Evolutionary conservation across 2,113 vertebrate genomes (phyloP).

Genomic region (Myrmecophaga tridactyla): DNA sequence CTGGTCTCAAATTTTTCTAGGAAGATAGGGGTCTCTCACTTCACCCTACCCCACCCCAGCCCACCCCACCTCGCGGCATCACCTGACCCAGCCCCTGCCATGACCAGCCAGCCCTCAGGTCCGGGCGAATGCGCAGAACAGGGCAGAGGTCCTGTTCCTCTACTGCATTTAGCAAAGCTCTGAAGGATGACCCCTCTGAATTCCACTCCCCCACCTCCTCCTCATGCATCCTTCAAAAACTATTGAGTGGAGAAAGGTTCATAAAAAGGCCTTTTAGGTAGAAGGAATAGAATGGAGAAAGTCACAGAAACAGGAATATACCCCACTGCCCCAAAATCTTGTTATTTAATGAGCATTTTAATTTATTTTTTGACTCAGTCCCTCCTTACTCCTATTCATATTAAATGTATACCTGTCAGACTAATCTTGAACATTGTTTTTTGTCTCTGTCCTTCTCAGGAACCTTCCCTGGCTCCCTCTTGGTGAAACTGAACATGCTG

Average conservation of each 20-base stretch:
- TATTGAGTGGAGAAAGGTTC: neutral
- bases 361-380: neutral
- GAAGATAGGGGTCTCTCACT: neutral
- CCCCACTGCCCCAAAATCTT: neutral
- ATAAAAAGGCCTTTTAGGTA: neutral
- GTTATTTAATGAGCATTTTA: neutral
- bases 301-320: neutral
- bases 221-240: neutral
- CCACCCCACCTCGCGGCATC: too few relatives aligned
- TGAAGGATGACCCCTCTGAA: neutral
- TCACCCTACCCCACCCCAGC: too few relatives aligned
- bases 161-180: neutral
- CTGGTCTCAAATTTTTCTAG: neutral
- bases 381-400: neutral
- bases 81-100: neutral
- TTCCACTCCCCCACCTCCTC: neutral
- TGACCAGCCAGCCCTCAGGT: neutral
- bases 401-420: rapidly evolving
- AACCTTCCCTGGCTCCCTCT: neutral
- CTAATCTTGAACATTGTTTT: neutral
- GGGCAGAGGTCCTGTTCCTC: rapidly evolving
- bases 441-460: neutral
- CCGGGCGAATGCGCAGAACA: neutral
- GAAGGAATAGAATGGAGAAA: neutral
- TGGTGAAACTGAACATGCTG: neutral